Conservation (phyloP, 2,888 invertebrate genomes). For the Apamea crenata region DNA sequence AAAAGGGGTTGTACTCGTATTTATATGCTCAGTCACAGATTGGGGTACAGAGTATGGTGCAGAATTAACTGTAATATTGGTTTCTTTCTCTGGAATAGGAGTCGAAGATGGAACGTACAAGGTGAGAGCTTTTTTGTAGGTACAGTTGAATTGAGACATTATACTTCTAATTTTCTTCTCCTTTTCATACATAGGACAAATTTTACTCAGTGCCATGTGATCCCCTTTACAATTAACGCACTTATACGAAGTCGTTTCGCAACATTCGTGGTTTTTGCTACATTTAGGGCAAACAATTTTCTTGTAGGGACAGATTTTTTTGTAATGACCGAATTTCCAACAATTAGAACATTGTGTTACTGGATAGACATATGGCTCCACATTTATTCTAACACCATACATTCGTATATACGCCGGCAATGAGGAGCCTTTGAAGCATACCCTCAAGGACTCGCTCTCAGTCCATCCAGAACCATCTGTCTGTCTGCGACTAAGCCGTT, state of each 20-base stretch:
- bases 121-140: background rate
- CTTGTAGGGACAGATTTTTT: background rate
- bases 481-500: background rate
- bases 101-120: background rate
- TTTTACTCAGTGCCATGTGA: constrained; percentile 4
- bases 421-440: constrained; percentile 16
- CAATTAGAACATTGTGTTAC: background rate
- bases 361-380: background rate
- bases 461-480: constrained; percentile 8
- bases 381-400: constrained; percentile 9
- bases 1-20: background rate
- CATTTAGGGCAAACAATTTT: background rate
- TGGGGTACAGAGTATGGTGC: background rate
- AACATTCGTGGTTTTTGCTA: constrained; percentile 1
- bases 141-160: background rate
- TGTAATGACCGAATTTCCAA: background rate
- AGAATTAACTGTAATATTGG: too few relatives aligned
- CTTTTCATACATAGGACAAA: constrained; percentile 3
- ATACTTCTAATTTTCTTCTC: background rate
- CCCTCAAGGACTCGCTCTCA: constrained; percentile 9
- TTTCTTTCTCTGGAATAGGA: too few relatives aligned
- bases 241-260: constrained; percentile 1
- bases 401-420: constrained; percentile 15
- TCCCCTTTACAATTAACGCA: constrained; percentile 10
- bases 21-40: background rate